phyloP scores from a whole-genome alignment of 2,113 vertebrate species.

The Myrmecophaga tridactyla region DNA sequence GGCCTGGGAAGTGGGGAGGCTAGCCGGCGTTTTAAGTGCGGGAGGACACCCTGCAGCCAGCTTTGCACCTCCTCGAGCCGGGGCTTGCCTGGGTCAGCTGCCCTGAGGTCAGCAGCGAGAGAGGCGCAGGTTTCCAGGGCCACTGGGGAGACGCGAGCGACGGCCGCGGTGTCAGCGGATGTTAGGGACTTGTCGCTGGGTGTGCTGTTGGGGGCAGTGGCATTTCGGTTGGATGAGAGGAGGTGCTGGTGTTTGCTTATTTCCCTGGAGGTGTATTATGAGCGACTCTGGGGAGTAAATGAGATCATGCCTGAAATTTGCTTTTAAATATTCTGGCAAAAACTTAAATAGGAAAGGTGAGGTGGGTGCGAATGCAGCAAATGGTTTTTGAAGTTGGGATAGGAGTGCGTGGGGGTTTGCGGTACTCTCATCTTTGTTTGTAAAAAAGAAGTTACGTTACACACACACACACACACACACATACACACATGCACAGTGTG shows the following conservation, averaged over 20 bases:
- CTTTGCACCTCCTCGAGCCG: fast-evolving
- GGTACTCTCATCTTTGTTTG: no score
- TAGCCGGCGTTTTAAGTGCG: fast-evolving
- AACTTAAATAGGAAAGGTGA: background rate
- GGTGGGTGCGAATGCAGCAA: background rate
- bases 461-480: no score
- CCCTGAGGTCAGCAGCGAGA: background rate
- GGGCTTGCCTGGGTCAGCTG: background rate
- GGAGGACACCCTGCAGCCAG: fast-evolving
- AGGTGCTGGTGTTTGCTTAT: background rate
- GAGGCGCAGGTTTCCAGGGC: no score
- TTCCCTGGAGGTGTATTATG: background rate
- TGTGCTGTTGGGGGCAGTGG: background rate
- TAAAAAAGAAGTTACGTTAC: background rate
- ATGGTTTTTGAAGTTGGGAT: no score
- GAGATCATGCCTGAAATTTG: background rate
- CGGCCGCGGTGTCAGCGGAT: background rate
- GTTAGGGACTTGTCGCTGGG: background rate
- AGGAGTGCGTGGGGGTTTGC: background rate
- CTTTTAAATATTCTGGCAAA: background rate
- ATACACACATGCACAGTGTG: background rate
- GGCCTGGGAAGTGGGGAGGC: background rate
- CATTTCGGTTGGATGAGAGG: fast-evolving
- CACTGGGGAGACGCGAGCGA: background rate
- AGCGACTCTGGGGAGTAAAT: background rate